phyloP scores from a whole-genome alignment of 2,797 vertebrate genomes.

The Hirundo rustica region DNA sequence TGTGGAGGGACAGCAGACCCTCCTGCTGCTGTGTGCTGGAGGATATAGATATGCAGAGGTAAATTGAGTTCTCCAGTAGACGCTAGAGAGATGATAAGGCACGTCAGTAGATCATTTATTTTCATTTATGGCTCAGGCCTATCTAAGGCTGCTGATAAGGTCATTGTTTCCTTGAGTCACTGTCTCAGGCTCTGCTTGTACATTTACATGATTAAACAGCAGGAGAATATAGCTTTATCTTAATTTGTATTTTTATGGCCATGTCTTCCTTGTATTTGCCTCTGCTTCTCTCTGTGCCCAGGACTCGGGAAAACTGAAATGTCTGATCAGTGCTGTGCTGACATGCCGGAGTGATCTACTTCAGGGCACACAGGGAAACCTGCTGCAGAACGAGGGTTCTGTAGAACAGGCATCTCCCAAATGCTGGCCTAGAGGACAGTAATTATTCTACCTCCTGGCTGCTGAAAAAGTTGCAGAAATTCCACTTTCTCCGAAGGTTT shows the following conservation, averaged over 20 bases:
- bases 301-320: conserved; percentile 21
- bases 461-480: not conserved
- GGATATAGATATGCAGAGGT: not conserved
- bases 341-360: not conserved
- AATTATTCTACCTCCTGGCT: not conserved
- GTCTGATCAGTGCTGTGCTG: not conserved
- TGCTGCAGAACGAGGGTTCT: not conserved
- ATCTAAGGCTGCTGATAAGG: conserved; percentile 68
- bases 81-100: conserved; percentile 1
- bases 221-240: conserved; percentile 72
- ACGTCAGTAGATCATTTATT: conserved; percentile 49
- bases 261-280: conserved; percentile 69
- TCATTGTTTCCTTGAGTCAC: conserved; percentile 76
- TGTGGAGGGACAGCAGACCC: not conserved
- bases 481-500: not conserved
- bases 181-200: conserved; percentile 69
- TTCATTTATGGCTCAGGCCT: conserved; percentile 50
- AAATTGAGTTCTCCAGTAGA: not conserved
- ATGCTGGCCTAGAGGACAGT: not conserved
- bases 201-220: conserved; percentile 72
- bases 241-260: conserved; percentile 73
- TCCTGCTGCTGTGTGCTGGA: conserved; percentile 8
- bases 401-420: not conserved
- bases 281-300: conserved; percentile 51
- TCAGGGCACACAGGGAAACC: not conserved